Evolutionary conservation across 2,113 vertebrate genomes (phyloP), one percentile per base, ranked within the genome.

Genomic region (Pristiophorus japonicus): DNA sequence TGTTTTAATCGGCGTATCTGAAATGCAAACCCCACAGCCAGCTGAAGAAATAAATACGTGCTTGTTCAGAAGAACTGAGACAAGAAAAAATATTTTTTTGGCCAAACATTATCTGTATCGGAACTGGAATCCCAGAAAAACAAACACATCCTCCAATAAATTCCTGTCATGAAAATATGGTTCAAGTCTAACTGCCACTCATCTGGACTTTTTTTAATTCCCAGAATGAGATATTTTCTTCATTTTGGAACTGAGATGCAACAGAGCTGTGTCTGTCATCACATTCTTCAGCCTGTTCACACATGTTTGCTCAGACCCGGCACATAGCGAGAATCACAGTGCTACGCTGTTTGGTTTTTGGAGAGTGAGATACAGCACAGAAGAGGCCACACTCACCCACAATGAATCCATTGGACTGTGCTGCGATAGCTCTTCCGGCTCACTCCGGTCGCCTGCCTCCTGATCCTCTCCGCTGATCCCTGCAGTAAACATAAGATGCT

Each of bases 11-110:
- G 14, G 18, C 65, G 88, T 10, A 2, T 92, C 59, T 63, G 88
- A 92, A 62, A 92, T 38, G 88, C 12, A 42, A 38, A 81, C 75
- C 12, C n/a, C n/a, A 12, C n/a, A 42, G n/a, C 16, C 59, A 63
- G 59, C 88, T 63, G 55, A 92, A 92, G 59, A 92, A 92, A 92
- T 92, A 92, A 92, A 92, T 38, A 63, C 88, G n/a, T n/a, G n/a
- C n/a, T n/a, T n/a, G n/a, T n/a, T n/a, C n/a, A n/a, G n/a, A 63
- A 65, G 59, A 92, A 92, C 88, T n/a, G 59, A 92, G 88, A 92
- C 55, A n/a, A 92, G n/a, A 20, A 92, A 38, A 16, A 0, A 92
- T 42, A 20, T 4, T 16, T 63, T 63, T 92, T 42, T 6, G 34
- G 88, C 88, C 88, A 94, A 94, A 47, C 42, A 30, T n/a, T 45